phyloP scores from a whole-genome alignment of 2,113 vertebrate genomes.

The Verasper variegatus region DNA sequence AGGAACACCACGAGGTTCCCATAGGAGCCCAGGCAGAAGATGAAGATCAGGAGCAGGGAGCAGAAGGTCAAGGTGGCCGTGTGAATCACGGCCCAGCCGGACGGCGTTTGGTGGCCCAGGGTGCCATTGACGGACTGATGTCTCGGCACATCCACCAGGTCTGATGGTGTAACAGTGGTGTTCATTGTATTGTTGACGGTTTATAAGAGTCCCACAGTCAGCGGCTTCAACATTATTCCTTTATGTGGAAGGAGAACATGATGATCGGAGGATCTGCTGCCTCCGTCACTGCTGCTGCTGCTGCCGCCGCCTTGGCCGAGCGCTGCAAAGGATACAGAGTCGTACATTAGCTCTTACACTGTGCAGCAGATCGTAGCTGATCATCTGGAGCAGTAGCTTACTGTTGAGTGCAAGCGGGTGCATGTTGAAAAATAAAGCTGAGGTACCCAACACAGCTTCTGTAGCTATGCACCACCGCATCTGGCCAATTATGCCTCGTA shows the following conservation, averaged over 20 bases:
- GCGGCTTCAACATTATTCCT: conserved; percentile 52
- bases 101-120: conserved; percentile 48
- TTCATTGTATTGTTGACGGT: conserved; percentile 85
- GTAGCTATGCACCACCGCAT: conserved; percentile 62
- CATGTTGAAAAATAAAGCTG: not conserved
- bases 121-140: conserved; percentile 75
- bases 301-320: conserved; percentile 39
- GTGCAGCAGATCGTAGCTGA: not conserved
- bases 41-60: conserved; percentile 86
- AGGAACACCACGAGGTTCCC: conserved; percentile 96
- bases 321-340: conserved; percentile 50
- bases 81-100: conserved; percentile 85
- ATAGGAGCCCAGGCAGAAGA: conserved; percentile 95
- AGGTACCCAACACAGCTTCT: conserved; percentile 10
- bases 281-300: conserved; percentile 41
- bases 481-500: conserved; percentile 40
- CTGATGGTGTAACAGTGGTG: conserved; percentile 80
- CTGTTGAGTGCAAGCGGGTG: not conserved
- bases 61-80: conserved; percentile 89
- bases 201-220: conserved; percentile 49
- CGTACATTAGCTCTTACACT: not conserved
- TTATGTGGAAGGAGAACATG: not conserved
- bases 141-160: conserved; percentile 75
- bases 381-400: not conserved
- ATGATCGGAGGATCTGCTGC: conserved; percentile 36